Conservation (phyloP, 2,797 vertebrate genomes). For the Melopsittacus undulatus region DNA sequence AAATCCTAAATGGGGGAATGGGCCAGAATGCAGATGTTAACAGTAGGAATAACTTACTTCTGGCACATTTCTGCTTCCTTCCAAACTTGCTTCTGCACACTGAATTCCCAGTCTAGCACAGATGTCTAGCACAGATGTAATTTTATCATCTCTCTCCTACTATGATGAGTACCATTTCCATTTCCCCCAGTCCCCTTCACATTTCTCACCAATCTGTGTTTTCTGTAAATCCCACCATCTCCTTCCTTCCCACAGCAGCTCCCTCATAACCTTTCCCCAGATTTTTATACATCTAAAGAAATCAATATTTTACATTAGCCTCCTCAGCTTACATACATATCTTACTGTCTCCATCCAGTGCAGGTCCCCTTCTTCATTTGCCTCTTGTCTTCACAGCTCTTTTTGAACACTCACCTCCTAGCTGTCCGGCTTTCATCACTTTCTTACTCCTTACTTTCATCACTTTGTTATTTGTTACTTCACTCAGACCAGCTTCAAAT, state of each 20-base stretch:
- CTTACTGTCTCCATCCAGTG: background rate
- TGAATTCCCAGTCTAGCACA: background rate
- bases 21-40: background rate
- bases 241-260: background rate
- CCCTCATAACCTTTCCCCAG: background rate
- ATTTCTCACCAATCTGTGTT: background rate
- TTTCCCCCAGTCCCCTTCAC: background rate
- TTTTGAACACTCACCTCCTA: background rate
- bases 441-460: background rate
- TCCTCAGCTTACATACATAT: background rate
- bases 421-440: background rate
- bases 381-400: background rate
- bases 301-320: background rate
- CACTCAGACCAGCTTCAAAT: background rate
- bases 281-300: background rate
- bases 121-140: background rate
- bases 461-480: background rate
- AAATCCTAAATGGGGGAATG: slow-evolving; percentile 8
- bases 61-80: background rate
- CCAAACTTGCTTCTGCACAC: background rate
- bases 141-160: background rate
- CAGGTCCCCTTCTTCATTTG: background rate
- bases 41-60: background rate
- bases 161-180: background rate
- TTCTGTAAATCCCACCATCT: background rate